A percentile compares a stretch with the other conserved stretches of the same genome.
phyloP scores from a whole-genome alignment of 2,888 invertebrate genomes.

The Gibbula magus region DNA sequence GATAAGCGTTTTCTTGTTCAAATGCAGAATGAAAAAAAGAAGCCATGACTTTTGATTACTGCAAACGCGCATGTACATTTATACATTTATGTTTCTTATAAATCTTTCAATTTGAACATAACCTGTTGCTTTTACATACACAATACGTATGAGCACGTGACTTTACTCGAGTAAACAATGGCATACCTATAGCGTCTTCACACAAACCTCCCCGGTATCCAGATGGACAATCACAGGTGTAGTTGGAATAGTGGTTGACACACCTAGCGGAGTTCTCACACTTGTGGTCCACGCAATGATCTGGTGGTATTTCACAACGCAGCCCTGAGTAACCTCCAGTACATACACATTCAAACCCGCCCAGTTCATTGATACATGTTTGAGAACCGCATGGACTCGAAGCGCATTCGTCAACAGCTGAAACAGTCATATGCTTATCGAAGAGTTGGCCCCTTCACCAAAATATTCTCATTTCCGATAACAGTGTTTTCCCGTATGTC shows the following conservation, averaged over 20 bases:
- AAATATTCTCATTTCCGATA: no score
- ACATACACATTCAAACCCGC: background rate
- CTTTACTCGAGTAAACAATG: no score
- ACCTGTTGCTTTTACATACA: no score
- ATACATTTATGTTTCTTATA: no score
- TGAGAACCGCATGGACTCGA: conserved; percentile 9
- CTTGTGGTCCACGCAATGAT: background rate
- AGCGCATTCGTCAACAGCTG: conserved; percentile 9
- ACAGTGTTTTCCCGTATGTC: no score
- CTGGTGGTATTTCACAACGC: background rate
- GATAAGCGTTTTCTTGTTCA: no score
- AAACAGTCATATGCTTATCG: background rate
- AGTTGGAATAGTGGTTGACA: background rate
- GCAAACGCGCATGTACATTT: no score
- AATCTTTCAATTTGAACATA: no score
- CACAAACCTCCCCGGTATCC: conserved; percentile 7
- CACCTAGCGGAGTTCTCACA: conserved; percentile 16
- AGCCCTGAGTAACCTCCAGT: background rate
- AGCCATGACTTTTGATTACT: no score
- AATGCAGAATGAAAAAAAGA: no score
- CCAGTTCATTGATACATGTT: background rate
- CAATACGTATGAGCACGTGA: no score
- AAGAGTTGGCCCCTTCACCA: no score
- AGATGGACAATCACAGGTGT: background rate
- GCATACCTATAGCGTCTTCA: background rate